A percentile compares a stretch with the other conserved stretches of the same genome.
Conservation (phyloP, 2,888 invertebrate species). For the Eristalis pertinax region DNA sequence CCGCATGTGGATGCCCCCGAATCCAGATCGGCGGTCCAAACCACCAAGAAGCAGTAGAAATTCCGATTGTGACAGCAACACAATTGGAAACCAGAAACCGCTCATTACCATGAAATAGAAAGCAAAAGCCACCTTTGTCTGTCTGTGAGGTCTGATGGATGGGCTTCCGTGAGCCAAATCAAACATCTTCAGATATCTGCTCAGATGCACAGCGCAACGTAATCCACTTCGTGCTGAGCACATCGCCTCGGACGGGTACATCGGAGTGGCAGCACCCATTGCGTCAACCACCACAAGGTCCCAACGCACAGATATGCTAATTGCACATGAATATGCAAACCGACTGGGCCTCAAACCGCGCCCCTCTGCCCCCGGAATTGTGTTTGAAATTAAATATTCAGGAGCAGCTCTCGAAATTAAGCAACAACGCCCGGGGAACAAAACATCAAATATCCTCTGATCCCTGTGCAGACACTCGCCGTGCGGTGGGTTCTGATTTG, state of each 20-base stretch:
- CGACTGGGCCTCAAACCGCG: not conserved
- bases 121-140: not conserved
- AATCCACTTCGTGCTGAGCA: not conserved
- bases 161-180: not conserved
- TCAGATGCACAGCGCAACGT: not conserved
- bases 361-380: not conserved
- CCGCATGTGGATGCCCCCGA: not conserved
- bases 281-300: not conserved
- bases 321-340: conserved; percentile 31
- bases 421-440: not conserved
- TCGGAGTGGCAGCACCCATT: not conserved
- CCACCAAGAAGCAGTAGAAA: not conserved
- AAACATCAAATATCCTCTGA: conserved; percentile 14
- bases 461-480: not conserved
- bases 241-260: no score
- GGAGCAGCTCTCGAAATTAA: conserved; percentile 11
- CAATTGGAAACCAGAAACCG: not conserved
- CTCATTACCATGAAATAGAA: not conserved
- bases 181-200: not conserved
- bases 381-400: conserved; percentile 15
- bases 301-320: conserved; percentile 21
- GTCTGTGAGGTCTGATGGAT: not conserved
- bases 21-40: not conserved
- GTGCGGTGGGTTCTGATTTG: not conserved
- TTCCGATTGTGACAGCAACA: not conserved